These are phyloP conservation scores for Hypotaenidia okinawae DNA, from an alignment of 2,797 vertebrate species.

Conservation along the genomic window DNA sequence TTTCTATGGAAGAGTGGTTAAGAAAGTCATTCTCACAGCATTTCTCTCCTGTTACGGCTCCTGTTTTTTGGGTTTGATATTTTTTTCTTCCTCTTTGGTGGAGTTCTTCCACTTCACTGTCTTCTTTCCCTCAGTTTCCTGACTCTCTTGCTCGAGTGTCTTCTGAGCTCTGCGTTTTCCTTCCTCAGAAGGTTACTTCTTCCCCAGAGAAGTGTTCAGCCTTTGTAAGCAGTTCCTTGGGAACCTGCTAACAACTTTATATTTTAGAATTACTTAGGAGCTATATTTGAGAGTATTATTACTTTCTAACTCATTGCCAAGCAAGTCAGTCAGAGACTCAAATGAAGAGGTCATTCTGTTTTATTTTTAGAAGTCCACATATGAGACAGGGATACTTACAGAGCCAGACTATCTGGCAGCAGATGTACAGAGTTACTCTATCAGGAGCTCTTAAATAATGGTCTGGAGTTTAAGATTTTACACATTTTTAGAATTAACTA, in stretches of 20 bases:
- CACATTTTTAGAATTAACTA: background rate
- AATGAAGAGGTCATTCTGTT: constrained; percentile 4
- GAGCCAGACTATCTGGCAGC: constrained; percentile 28
- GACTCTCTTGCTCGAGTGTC: background rate
- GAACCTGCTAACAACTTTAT: background rate
- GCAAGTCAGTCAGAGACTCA: background rate
- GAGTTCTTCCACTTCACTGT: background rate
- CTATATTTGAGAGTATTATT: background rate
- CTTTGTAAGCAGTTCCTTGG: background rate
- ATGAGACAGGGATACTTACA: background rate
- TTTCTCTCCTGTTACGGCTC: background rate
- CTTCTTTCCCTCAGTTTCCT: background rate
- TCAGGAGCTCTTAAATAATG: background rate
- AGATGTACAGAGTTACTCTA: constrained; percentile 2
- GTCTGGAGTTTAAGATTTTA: background rate
- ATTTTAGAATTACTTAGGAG: background rate
- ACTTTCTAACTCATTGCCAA: background rate
- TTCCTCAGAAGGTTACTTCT: background rate
- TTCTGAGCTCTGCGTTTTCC: background rate
- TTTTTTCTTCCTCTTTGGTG: background rate
- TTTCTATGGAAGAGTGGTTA: background rate
- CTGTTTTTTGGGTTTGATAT: background rate
- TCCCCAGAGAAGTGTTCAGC: background rate
- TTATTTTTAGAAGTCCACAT: background rate
- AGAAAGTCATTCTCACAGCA: background rate